These are phyloP conservation scores for Ectropis grisescens DNA, from an alignment of 1,140 invertebrate species.

Conservation along the genomic window DNA sequence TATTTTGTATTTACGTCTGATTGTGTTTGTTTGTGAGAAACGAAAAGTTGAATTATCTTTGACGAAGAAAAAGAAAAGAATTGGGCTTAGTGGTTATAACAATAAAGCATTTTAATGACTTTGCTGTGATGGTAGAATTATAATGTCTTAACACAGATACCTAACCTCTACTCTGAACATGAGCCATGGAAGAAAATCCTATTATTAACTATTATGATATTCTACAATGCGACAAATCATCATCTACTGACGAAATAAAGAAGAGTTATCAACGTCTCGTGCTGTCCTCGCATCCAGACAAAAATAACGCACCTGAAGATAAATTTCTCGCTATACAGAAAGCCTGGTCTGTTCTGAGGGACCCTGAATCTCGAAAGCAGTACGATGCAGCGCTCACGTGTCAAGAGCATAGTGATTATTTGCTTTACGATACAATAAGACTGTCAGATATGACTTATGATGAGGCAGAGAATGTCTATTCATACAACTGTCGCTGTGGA, in stretches of 20 bases:
- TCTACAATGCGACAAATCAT: conserved; percentile 69
- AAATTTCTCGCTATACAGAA: conserved; percentile 71
- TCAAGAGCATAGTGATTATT: conserved; percentile 64
- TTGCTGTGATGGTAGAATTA: too few relatives aligned
- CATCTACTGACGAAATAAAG: conserved; percentile 73
- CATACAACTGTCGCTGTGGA: conserved; percentile 77
- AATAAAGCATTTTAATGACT: too few relatives aligned
- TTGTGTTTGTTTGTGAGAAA: too few relatives aligned
- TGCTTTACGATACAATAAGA: conserved; percentile 72
- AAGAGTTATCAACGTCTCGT: conserved; percentile 73
- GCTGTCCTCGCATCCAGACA: conserved; percentile 76
- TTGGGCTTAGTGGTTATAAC: too few relatives aligned
- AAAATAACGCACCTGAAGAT: conserved; percentile 29
- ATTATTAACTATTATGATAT: conserved; percentile 71
- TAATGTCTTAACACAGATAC: too few relatives aligned
- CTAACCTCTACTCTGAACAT: too few relatives aligned
- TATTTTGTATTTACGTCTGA: too few relatives aligned
- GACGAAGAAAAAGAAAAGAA: too few relatives aligned
- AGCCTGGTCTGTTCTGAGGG: conserved; percentile 75
- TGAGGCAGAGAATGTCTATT: conserved; percentile 41
- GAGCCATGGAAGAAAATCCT: conserved; percentile 1
- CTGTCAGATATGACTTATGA: conserved; percentile 66
- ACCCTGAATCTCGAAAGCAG: conserved; percentile 66
- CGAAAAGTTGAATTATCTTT: too few relatives aligned
- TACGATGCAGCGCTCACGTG: conserved; percentile 72